phyloP scores from a whole-genome alignment of 2,113 vertebrate genomes.

The Saccopteryx bilineata region DNA sequence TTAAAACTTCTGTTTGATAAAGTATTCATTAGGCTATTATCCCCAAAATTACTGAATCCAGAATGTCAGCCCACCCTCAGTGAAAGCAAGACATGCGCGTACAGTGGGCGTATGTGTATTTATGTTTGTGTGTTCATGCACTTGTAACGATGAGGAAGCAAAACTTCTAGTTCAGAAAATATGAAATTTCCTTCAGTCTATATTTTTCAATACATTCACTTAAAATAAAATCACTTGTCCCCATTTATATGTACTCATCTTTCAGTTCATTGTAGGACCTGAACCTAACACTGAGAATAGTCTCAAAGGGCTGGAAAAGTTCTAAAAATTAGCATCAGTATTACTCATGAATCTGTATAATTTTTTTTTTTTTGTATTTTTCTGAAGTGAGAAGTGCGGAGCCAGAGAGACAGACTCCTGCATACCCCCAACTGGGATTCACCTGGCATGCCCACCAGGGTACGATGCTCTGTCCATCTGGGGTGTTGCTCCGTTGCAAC shows the following conservation, averaged over 20 bases:
- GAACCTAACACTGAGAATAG: conserved; percentile 5
- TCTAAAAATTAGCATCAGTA: conserved; percentile 12
- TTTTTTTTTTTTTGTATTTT: neutral
- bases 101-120: neutral
- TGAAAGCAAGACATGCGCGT: neutral
- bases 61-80: neutral
- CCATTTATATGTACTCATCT: conserved; percentile 9
- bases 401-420: too few species aligned
- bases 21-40: neutral
- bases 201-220: neutral
- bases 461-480: too few species aligned
- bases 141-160: neutral
- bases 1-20: conserved; percentile 2
- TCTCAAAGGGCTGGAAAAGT: conserved; percentile 25
- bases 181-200: neutral
- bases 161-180: conserved; percentile 11
- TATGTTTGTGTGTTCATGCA: neutral
- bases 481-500: too few species aligned
- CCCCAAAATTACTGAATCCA: neutral
- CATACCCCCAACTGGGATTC: too few species aligned
- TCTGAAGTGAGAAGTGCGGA: too few species aligned
- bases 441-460: too few species aligned
- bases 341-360: neutral
- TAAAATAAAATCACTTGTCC: neutral
- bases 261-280: conserved; percentile 39